Evolutionary conservation across 2,797 vertebrate genomes (phyloP), one percentile per base, ranked within the genome.

Genomic region (Muscicapa striata): DNA sequence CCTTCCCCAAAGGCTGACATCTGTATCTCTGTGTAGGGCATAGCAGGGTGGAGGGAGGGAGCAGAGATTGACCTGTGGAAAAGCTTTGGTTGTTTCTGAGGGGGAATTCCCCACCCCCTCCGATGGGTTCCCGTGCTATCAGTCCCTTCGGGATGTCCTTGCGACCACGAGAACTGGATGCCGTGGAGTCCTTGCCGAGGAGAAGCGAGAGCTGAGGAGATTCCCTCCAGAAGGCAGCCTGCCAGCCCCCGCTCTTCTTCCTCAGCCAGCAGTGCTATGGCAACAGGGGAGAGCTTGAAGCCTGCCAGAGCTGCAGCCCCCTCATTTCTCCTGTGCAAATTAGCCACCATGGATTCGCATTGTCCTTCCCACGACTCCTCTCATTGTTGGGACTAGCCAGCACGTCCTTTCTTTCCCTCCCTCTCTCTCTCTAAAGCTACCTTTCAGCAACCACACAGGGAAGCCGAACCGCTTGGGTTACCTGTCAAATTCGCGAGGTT

Each of bases 211-310:
- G 62, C 87, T 58, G 55, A 86, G 95, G 89, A 97, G 97, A 97
- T 97, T 96, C 97, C 98, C 95, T 96, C 97, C 98, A 97, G 98
- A 96, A 98, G 97, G 97, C 97, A 97, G 94, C 67, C 67, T 54
- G 95, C 97, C 97, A 94, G 97, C 82, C 52, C 80, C 80, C 69
- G 29, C 92, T 96, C 93, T 16, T 57, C 88, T 52, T 87, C 97
- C 97, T 96, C 97, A 79, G 80, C 59, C 83, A 97, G 93, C 90
- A 95, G 98, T 69, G 88, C 98, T 98, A 98, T 98, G 98, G 98
- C 98, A 98, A 98, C 98, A 96, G 77, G 94, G 95, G 97, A 98
- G 97, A 97, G 70, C 89, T 93, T 96, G 96, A 92, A 94, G 78
- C 82, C 62, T 89, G 95, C 94, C 87, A 82, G 82, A 76, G 66